These are phyloP conservation scores for Rhinopomastus cyanomelas DNA, from an alignment of 2,113 vertebrate genomes.

Conservation along the genomic window DNA sequence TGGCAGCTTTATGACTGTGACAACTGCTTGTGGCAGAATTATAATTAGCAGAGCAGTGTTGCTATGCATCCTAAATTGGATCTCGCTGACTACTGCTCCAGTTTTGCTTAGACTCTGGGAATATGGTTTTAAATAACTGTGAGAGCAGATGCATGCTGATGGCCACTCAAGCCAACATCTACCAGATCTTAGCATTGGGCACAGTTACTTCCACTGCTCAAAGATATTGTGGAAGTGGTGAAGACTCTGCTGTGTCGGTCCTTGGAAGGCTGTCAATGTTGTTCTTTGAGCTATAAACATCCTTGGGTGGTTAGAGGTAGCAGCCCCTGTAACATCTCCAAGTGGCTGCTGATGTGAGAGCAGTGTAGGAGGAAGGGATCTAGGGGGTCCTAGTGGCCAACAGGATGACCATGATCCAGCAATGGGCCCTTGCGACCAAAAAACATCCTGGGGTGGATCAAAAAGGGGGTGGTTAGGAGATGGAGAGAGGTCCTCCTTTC, in stretches of 20 bases:
- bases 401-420: no score
- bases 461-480: no score
- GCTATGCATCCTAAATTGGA: conserved; percentile 58
- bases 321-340: background rate
- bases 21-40: conserved; percentile 64
- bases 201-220: accelerated
- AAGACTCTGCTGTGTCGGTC: background rate
- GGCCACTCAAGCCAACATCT: background rate
- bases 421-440: no score
- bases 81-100: conserved; percentile 50
- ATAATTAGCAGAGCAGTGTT: conserved; percentile 56
- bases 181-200: background rate
- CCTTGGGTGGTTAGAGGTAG: background rate
- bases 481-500: no score
- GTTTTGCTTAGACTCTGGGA: conserved; percentile 14
- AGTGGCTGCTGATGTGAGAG: background rate
- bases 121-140: conserved; percentile 62
- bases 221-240: background rate
- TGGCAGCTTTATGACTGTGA: conserved; percentile 53
- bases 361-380: no score
- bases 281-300: background rate
- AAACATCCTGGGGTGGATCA: no score
- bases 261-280: conserved; percentile 6
- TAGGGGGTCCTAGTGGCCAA: no score
- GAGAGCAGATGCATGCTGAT: conserved; percentile 48